A percentile compares a stretch with the other conserved stretches of the same genome.
phyloP scores from a whole-genome alignment of 2,113 vertebrate genomes.

The Camelus dromedarius region DNA sequence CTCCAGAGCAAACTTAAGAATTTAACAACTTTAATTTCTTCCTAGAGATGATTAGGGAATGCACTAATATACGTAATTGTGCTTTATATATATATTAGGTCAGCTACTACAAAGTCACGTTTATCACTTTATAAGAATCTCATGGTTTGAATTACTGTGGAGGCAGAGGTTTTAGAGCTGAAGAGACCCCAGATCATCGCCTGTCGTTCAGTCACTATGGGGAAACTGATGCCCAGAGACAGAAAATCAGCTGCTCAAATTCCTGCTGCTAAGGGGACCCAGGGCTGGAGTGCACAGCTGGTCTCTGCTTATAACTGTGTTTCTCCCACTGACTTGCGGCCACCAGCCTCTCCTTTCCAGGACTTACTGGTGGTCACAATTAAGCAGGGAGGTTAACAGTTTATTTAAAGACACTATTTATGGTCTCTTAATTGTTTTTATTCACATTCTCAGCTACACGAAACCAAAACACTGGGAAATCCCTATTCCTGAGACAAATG shows the following conservation, averaged over 20 bases:
- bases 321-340: not conserved
- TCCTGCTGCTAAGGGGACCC: not conserved
- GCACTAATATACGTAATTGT: not conserved
- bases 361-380: not conserved
- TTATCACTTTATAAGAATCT: not conserved
- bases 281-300: not conserved
- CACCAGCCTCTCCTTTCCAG: not conserved
- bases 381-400: not conserved
- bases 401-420: not conserved
- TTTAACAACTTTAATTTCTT: constrained; percentile 2
- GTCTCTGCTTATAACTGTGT: not conserved
- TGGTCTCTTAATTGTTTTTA: not conserved
- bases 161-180: not conserved
- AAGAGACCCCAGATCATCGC: not conserved
- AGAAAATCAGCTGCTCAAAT: not conserved
- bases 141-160: not conserved
- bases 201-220: not conserved
- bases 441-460: too few relatives aligned
- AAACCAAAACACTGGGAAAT: not conserved
- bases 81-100: not conserved
- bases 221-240: not conserved
- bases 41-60: not conserved
- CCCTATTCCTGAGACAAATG: not conserved
- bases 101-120: not conserved
- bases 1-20: not conserved